Base-by-base conservation (phyloP, 2,113 vertebrate species). In the Labeo rohita region DNA sequence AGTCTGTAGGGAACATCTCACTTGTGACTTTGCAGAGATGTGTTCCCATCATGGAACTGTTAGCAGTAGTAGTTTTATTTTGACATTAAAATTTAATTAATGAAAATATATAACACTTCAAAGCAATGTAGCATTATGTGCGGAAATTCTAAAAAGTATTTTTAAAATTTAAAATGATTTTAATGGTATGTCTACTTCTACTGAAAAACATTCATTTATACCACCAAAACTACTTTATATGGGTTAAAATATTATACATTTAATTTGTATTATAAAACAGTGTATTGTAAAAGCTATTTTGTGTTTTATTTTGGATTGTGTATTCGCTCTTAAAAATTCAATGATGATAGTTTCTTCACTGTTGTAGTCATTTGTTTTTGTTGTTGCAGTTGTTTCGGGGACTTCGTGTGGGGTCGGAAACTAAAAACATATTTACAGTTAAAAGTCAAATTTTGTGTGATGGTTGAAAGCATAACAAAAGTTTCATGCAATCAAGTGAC, bases 11-110 rank as follows among this genome's bases (percentile, higher is more conserved):
- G 43, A 45, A 13, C 47, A 78, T 79, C 63, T 85, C 43, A 84
- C 82, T 79, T 84, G 52, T 73, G 80, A 76, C 84, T 72, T 70
- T 56, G n/a, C 81, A 74, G 34, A 83, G 70, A 61, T 16, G 56
- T 49, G 65, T 88, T 84, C 54, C 10, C 70, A 85, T 65, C 75
- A 83, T 34, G n/a, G n/a, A 50, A 47, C 43, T 84, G 83, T 8
- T 59, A 59, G 54, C 3, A 59, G 56, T 59, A 21, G 13, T 54
- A 54, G 15, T 39, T 39, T 39, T 39, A 5, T 39, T 39, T 39
- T 28, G 28, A 28, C 28, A 28, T 28, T 28, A 28, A 28, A 28
- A 28, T 28, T 28, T 28, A 28, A 28, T 28, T 28, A 28, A 28
- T 28, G 28, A 28, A 28, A 28, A 28, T 28, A 28, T 28, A 28